Evolutionary conservation across 2,888 invertebrate genomes (phyloP), one percentile per base, ranked within the genome.

Genomic region (Temnothorax rugatulus): DNA sequence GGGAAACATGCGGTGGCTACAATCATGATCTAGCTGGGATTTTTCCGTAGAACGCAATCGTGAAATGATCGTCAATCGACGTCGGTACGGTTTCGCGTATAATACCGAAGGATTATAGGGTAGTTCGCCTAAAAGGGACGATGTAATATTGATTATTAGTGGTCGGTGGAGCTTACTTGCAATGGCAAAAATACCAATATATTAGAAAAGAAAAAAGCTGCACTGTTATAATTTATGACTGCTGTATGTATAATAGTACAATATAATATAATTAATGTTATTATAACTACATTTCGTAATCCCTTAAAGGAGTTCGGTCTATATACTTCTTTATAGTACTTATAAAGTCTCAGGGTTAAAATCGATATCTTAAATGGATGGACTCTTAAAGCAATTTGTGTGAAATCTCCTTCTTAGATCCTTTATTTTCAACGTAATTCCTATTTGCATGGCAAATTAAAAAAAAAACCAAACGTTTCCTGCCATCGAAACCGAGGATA

Each of bases 141-240:
- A 47, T 47, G 61, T 41, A 25, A 68, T 68, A 68, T 77, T 54
- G 54, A 68, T 57, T 77, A 77, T 68, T 54, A 77, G 13, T 38
- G 44, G 29, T 57, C 41, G 41, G n/a, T 44, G 44, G n/a, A 47
- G 57, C n/a, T 68, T 54, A 44, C 18, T 76, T 76, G 38, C 54
- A 9, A 57, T 11, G 44, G 57, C 54, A 68, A 54, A 54, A 41
- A 52, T 66, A 54, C 13, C 21, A 13, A 41, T 15, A 41, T 15
- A 18, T 29, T 52, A 18, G 4, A 61, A 77, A 44, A 15, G 52
- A 15, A 25, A 52, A 52, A 64, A 50, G n/a, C 7, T 8, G 15
- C 7, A 5, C 13, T 25, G 4, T 18, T 29, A 15, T 18, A 44
- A 59, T 59, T 57, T 9, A 13, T n/a, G 1, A 61, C n/a, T 13